These are phyloP conservation scores for Apamea anceps DNA, from an alignment of 2,888 invertebrate species.

Conservation along the genomic window DNA sequence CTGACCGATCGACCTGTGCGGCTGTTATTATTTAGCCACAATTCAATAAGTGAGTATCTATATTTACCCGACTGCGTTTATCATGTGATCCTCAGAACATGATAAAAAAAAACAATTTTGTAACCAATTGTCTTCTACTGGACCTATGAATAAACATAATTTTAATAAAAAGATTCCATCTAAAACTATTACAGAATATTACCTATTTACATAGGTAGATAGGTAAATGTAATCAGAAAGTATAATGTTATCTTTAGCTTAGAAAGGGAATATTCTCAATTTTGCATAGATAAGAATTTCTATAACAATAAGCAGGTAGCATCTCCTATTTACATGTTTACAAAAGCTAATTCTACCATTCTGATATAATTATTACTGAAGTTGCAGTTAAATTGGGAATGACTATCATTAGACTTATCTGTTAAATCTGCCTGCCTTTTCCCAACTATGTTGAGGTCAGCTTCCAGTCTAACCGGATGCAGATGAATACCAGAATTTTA, in stretches of 20 bases:
- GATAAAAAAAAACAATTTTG: not conserved
- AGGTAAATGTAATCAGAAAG: constrained; percentile 44
- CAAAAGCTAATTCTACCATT: not conserved
- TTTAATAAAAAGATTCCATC: constrained; percentile 25
- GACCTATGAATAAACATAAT: not conserved
- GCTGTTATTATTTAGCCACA: too few species aligned
- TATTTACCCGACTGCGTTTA: too few species aligned
- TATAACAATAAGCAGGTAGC: not conserved
- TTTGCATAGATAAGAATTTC: constrained; percentile 3
- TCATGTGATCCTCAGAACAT: not conserved
- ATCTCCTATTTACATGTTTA: constrained; percentile 12
- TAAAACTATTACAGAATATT: constrained; percentile 34
- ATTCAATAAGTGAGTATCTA: not conserved
- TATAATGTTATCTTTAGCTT: constrained; percentile 32
- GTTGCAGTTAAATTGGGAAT: not conserved
- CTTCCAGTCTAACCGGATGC: too few species aligned
- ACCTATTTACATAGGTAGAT: constrained; percentile 40
- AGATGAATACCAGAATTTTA: too few species aligned
- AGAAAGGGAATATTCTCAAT: constrained; percentile 4
- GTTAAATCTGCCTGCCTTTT: too few species aligned
- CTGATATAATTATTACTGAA: not conserved
- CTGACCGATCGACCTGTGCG: too few species aligned
- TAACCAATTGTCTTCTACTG: not conserved
- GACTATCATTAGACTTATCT: not conserved
- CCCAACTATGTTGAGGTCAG: too few species aligned